phyloP scores from a whole-genome alignment of 1,140 invertebrate species.

The Zaprionus ornatus region DNA sequence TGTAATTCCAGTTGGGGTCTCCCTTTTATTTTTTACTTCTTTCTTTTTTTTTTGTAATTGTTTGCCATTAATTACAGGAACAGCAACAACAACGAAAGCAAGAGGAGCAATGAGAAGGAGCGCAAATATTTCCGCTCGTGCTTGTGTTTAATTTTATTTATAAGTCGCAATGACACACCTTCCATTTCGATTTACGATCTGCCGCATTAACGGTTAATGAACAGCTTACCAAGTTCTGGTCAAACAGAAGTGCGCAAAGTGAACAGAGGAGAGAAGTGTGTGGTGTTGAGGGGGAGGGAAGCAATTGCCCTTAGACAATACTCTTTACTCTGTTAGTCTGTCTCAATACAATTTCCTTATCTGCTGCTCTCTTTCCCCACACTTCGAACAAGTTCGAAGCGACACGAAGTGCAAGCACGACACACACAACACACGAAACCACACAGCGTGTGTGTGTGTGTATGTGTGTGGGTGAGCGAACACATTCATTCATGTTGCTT shows the following conservation, averaged over 20 bases:
- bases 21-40: slow-evolving; percentile 26
- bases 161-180: slow-evolving; percentile 78
- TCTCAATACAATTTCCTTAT: slow-evolving; percentile 33
- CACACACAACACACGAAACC: slow-evolving; percentile 27
- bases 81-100: slow-evolving; percentile 36
- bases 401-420: slow-evolving; percentile 67
- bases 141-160: slow-evolving; percentile 81
- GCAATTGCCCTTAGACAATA: slow-evolving; percentile 56
- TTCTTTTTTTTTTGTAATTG: slow-evolving; percentile 69
- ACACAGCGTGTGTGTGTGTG: background rate
- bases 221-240: slow-evolving; percentile 42
- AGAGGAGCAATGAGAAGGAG: slow-evolving; percentile 30
- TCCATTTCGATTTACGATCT: slow-evolving; percentile 72
- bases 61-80: slow-evolving; percentile 80
- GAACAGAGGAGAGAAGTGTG: no score
- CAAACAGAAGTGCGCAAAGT: slow-evolving; percentile 7
- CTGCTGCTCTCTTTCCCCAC: background rate
- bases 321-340: slow-evolving; percentile 50
- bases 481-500: slow-evolving; percentile 69
- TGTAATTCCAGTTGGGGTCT: slow-evolving; percentile 61
- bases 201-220: slow-evolving; percentile 74
- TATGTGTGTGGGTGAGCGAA: slow-evolving; percentile 15
- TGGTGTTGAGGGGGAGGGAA: background rate
- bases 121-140: slow-evolving; percentile 78
- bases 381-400: slow-evolving; percentile 66